Evolutionary conservation across 2,113 vertebrate genomes (phyloP).

Genomic region (Chroicocephalus ridibundus): DNA sequence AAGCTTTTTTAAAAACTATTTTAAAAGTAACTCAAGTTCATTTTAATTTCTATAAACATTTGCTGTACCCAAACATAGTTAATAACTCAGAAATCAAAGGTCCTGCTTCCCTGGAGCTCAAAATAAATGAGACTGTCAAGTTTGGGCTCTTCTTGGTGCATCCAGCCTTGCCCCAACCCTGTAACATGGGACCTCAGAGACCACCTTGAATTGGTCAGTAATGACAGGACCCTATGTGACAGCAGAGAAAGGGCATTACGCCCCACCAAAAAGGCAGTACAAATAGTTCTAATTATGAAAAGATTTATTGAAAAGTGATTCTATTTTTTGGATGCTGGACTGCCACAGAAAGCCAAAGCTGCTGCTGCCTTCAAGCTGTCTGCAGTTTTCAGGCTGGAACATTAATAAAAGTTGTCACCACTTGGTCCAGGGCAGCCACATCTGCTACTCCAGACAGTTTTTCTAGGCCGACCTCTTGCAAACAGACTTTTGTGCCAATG

Average conservation of each 20-base stretch:
- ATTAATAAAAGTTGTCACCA: neutral
- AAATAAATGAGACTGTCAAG: too few relatives aligned
- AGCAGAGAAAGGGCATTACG: neutral
- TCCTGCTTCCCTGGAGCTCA: neutral
- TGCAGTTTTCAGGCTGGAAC: neutral
- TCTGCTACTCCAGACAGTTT: neutral
- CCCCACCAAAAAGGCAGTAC: neutral
- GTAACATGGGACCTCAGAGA: accelerated
- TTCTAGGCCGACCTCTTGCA: neutral
- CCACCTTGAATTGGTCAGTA: neutral
- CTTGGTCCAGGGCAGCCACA: neutral
- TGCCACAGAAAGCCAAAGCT: neutral
- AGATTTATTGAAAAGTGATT: neutral
- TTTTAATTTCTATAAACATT: accelerated
- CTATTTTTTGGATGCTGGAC: neutral
- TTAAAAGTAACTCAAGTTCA: neutral
- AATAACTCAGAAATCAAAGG: neutral
- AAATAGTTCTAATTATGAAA: neutral
- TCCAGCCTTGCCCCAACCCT: neutral
- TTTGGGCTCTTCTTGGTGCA: neutral
- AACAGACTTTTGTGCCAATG: neutral
- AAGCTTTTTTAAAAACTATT: neutral
- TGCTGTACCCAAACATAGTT: neutral
- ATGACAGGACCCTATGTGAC: neutral
- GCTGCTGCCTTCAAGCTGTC: neutral